Evolutionary conservation across 92 coral and sea anemone species (phyloP).

Genomic region (Palythoa grandis): DNA sequence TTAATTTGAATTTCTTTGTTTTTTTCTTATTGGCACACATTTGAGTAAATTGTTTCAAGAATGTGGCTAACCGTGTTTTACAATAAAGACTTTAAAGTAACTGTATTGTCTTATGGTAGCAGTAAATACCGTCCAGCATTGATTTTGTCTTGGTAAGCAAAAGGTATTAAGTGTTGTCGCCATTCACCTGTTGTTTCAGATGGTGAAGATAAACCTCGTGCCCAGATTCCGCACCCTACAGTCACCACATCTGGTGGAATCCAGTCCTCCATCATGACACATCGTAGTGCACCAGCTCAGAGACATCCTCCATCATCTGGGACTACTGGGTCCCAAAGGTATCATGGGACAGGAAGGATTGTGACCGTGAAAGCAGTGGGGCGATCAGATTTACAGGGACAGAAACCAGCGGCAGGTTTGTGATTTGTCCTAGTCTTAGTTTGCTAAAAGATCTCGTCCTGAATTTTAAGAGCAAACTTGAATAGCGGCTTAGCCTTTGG

Average conservation of each 20-base stretch:
- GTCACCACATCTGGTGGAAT: constrained; percentile 67
- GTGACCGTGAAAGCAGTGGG: constrained; percentile 92
- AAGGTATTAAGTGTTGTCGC: neutral
- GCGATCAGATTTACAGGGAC: constrained; percentile 78
- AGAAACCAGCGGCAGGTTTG: constrained; percentile 79
- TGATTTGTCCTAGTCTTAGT: neutral
- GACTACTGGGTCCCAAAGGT: constrained; percentile 48
- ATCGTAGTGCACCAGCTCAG: constrained; percentile 47
- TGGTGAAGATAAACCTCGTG: constrained; percentile 78
- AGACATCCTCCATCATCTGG: constrained; percentile 60
- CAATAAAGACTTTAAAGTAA: no score
- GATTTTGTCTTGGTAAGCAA: neutral
- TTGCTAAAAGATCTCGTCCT: neutral
- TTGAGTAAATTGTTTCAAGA: no score
- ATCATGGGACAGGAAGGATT: constrained; percentile 56
- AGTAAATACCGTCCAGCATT: no score
- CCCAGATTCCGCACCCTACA: constrained; percentile 73
- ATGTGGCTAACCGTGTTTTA: no score
- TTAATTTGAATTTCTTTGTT: no score
- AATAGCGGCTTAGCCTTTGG: no score
- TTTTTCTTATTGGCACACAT: no score
- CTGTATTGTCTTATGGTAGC: no score
- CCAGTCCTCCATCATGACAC: constrained; percentile 37
- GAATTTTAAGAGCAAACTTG: neutral
- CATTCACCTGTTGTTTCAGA: constrained; percentile 25